Percentiles rank a stretch among this genome's conserved stretches.
phyloP scores from a whole-genome alignment of 2,888 invertebrate species.

The Mesochorus sp. region DNA sequence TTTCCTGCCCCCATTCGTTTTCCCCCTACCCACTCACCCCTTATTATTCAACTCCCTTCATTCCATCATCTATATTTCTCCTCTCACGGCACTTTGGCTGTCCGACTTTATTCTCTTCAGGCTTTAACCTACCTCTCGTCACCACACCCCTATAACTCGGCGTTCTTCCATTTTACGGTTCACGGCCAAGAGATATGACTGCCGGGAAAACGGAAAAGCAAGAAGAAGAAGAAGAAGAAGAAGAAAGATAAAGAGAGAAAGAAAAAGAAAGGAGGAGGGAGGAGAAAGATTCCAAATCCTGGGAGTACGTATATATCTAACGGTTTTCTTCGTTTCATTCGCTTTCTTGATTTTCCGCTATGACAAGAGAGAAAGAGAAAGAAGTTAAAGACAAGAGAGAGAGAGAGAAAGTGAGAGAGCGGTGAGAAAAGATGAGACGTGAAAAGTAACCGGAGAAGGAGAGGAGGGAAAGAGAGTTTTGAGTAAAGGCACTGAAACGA shows the following conservation, averaged over 20 bases:
- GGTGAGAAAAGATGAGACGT: constrained; percentile 62
- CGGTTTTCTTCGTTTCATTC: constrained; percentile 39
- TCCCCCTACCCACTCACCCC: constrained; percentile 45
- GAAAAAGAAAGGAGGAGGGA: constrained; percentile 17
- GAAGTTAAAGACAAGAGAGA: constrained; percentile 30
- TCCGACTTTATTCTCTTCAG: constrained; percentile 33
- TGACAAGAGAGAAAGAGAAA: constrained; percentile 38
- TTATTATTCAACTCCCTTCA: constrained; percentile 46
- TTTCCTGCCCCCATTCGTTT: constrained; percentile 47
- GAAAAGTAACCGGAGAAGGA: constrained; percentile 40
- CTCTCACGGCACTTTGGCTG: constrained; percentile 12
- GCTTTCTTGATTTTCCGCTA: constrained; percentile 36
- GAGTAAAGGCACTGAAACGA: constrained; percentile 19
- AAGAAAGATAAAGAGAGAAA: constrained; percentile 17
- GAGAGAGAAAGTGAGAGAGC: constrained; percentile 50
- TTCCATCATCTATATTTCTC: constrained; percentile 37
- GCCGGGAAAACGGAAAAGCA: not conserved
- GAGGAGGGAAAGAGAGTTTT: constrained; percentile 57
- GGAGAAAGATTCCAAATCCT: constrained; percentile 41
- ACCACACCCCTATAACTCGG: not conserved
- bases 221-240: constrained; percentile 4
- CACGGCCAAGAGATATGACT: constrained; percentile 49
- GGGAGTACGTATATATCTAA: constrained; percentile 21
- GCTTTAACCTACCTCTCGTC: constrained; percentile 11
- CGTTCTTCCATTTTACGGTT: constrained; percentile 54